Conservation (phyloP, 2,797 vertebrate species). For the Corythornis leucogaster region DNA sequence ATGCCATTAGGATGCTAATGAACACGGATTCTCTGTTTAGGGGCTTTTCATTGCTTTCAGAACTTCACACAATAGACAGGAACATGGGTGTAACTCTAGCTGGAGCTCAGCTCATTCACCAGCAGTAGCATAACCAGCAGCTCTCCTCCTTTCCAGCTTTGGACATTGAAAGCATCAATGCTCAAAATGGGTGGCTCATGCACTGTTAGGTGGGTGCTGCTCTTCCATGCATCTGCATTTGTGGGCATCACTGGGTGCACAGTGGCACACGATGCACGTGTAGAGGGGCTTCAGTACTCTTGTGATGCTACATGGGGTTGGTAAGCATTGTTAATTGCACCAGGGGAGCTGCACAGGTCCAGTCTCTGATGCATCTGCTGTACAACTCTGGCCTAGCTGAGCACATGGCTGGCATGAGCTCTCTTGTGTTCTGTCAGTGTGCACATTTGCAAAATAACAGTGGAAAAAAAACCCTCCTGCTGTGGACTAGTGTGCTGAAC, state of each 20-base stretch:
- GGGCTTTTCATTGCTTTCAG: not conserved
- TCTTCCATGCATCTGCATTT: not conserved
- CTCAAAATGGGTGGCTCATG: not conserved
- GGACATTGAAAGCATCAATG: not conserved
- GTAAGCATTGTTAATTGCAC: not conserved
- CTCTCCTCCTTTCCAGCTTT: not conserved
- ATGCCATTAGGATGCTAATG: not conserved
- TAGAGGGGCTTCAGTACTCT: not conserved
- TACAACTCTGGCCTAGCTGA: not conserved
- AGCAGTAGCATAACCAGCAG: accelerated
- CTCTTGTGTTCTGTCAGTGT: not conserved
- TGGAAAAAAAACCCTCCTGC: not conserved
- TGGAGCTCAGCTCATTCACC: not conserved
- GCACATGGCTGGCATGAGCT: not conserved
- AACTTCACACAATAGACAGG: not conserved
- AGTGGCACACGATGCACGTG: accelerated
- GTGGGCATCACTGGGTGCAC: not conserved
- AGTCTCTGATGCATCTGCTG: not conserved
- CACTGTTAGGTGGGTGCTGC: not conserved
- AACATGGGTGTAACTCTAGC: not conserved
- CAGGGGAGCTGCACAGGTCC: not conserved
- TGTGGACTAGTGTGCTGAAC: not conserved
- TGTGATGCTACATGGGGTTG: accelerated
- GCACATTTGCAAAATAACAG: not conserved
- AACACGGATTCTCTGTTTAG: not conserved